A percentile compares a stretch with the other conserved stretches of the same genome.
These are phyloP conservation scores for Austrolebias charrua DNA, from an alignment of 2,797 vertebrate species.

Conservation along the genomic window DNA sequence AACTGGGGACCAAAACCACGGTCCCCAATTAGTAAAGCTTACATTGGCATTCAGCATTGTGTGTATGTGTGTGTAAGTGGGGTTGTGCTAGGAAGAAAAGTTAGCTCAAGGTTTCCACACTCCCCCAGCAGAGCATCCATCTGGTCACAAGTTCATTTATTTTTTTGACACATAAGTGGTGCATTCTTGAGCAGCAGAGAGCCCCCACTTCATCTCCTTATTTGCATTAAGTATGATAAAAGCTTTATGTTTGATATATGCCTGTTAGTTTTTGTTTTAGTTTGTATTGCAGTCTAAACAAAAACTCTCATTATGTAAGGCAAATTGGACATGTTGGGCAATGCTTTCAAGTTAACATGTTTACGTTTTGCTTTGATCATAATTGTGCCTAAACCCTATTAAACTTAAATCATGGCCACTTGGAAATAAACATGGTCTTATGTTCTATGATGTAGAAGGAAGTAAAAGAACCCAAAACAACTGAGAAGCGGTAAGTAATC, in stretches of 20 bases:
- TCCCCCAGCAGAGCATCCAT: conserved; percentile 63
- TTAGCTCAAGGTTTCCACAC: conserved; percentile 51
- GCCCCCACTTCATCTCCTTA: conserved; percentile 20
- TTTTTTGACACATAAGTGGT: conserved; percentile 74
- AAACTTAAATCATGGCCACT: no score
- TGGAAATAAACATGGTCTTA: no score
- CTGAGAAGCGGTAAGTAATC: no score
- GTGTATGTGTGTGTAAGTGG: conserved; percentile 16
- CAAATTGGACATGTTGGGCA: no score
- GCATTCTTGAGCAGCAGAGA: conserved; percentile 60
- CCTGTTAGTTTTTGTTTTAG: neutral
- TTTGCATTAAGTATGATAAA: neutral
- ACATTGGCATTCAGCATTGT: neutral
- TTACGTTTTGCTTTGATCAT: no score
- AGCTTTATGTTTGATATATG: neutral
- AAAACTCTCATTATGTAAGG: no score
- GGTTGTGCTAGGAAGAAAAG: conserved; percentile 30
- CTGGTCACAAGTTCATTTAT: conserved; percentile 65
- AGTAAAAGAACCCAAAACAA: no score
- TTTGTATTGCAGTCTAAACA: neutral
- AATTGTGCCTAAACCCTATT: no score
- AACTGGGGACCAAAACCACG: no score
- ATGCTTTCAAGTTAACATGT: no score
- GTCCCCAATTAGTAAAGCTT: no score
- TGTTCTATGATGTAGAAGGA: no score